Conservation (phyloP, 2,888 invertebrate genomes). For the Melolontha melolontha region DNA sequence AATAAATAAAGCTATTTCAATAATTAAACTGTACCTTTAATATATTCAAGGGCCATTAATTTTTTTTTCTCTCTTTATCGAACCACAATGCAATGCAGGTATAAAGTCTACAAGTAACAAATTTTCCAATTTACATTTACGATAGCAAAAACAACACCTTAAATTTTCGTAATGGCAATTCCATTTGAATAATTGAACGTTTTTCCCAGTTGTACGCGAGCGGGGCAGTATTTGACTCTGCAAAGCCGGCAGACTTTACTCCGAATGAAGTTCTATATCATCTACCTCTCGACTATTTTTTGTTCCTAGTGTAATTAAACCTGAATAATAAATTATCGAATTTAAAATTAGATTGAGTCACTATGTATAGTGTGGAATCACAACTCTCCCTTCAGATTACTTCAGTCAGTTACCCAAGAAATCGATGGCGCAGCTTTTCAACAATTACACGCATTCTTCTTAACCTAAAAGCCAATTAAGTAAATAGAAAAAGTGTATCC, state of each 20-base stretch:
- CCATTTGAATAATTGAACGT: constrained; percentile 32
- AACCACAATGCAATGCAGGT: too few relatives aligned
- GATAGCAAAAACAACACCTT: constrained; percentile 25
- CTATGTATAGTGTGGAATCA: too few relatives aligned
- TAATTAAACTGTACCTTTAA: too few relatives aligned
- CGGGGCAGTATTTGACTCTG: constrained; percentile 1
- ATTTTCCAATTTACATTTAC: constrained; percentile 29
- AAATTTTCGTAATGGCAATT: constrained; percentile 23
- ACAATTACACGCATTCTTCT: too few relatives aligned
- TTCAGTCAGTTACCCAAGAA: too few relatives aligned
- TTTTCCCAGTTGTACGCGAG: constrained; percentile 9
- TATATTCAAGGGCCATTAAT: too few relatives aligned
- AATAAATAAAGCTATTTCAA: too few relatives aligned
- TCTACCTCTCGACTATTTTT: constrained; percentile 3
- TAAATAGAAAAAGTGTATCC: too few relatives aligned
- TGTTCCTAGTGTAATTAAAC: constrained; percentile 22
- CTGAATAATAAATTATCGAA: constrained; percentile 24
- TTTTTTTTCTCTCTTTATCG: too few relatives aligned
- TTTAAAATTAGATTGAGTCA: neutral
- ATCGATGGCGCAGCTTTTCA: too few relatives aligned
- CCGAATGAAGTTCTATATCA: constrained; percentile 24
- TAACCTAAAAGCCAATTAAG: too few relatives aligned
- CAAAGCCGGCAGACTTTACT: constrained; percentile 12
- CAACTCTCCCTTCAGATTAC: too few relatives aligned
- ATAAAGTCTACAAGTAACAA: neutral